Base-by-base conservation (phyloP, 2,797 vertebrate species). In the Gambusia yucatana region DNA sequence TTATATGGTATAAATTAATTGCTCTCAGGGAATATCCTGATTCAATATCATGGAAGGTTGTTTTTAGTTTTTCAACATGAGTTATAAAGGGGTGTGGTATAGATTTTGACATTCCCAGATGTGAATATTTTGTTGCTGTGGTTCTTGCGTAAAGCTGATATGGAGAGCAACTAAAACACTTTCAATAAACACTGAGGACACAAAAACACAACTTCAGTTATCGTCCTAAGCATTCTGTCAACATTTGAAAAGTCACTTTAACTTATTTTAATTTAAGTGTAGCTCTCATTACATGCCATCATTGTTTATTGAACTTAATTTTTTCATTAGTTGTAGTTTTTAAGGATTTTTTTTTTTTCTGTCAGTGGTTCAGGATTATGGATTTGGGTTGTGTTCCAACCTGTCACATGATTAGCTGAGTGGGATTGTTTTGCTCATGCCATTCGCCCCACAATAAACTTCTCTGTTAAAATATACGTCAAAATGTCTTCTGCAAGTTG, bases 391-490 rank as follows among this genome's bases (percentile, higher is more conserved):
- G 67, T 77, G 73, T 85, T 83, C 63, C 65, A 25, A 28, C 39
- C 67, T 69, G 76, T 84, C 74, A 76, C 25, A 4, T 79, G 61
- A 75, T 85, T 70, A 73, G 73, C 59, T 28, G 36, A 36, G 25
- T 67, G 72, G 77, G 44, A 47, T 44, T 72, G n/a, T 73, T 69
- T 52, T 76, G 78, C 75, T 84, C 41, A 78, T 17, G 44, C 73
- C 41, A 39, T 46, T 79, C 50, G 46, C 63, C 74, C 1, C 14
- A 30, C 9, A 52, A n/a, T 67, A 41, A 25, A 41, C 36, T 13
- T 57, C 14, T 72, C 9, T 25, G 6, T 52, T 10, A 5, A 44
- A 2, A 69, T 59, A 16, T 44, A 14, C 16, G 17, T 4, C 13
- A 16, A 28, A 28, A 70, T 25, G 6, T 28, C 41, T 46, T 41